These are phyloP conservation scores for Pilophorus perplexus DNA, from an alignment of 2,888 invertebrate genomes.

Conservation along the genomic window DNA sequence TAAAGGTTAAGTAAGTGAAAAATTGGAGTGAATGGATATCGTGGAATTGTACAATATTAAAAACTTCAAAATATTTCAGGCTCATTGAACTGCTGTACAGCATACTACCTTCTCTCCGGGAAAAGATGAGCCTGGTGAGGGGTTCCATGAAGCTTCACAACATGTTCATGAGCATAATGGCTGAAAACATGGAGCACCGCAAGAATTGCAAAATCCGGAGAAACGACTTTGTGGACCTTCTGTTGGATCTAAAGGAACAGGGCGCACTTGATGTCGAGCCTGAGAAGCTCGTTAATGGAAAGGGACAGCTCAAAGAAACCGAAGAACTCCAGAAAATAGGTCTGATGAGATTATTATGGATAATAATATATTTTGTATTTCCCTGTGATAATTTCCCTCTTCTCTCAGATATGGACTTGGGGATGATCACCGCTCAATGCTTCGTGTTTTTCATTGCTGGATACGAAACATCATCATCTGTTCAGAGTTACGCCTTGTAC, in stretches of 20 bases:
- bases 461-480: slow-evolving; percentile 59
- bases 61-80: too few relatives aligned
- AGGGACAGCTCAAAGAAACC: too few relatives aligned
- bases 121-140: slow-evolving; percentile 47
- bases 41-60: too few relatives aligned
- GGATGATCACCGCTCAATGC: slow-evolving; percentile 55
- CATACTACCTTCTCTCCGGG: background rate
- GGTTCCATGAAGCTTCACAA: slow-evolving; percentile 49
- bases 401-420: slow-evolving; percentile 55
- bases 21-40: too few relatives aligned
- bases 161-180: slow-evolving; percentile 57
- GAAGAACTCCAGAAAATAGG: too few relatives aligned
- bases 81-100: background rate
- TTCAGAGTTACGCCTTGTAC: slow-evolving; percentile 59
- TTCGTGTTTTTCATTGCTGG: slow-evolving; percentile 58
- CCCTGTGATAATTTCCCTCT: too few relatives aligned
- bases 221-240: slow-evolving; percentile 60
- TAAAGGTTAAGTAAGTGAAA: too few relatives aligned
- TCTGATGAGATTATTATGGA: too few relatives aligned
- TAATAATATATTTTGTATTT: too few relatives aligned
- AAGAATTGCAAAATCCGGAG: slow-evolving; percentile 55
- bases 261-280: slow-evolving; percentile 32
- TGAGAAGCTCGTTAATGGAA: too few relatives aligned
- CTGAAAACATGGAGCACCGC: slow-evolving; percentile 55
- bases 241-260: slow-evolving; percentile 53